Base-by-base conservation (phyloP, 2,888 invertebrate genomes). In the Polia nebulosa region DNA sequence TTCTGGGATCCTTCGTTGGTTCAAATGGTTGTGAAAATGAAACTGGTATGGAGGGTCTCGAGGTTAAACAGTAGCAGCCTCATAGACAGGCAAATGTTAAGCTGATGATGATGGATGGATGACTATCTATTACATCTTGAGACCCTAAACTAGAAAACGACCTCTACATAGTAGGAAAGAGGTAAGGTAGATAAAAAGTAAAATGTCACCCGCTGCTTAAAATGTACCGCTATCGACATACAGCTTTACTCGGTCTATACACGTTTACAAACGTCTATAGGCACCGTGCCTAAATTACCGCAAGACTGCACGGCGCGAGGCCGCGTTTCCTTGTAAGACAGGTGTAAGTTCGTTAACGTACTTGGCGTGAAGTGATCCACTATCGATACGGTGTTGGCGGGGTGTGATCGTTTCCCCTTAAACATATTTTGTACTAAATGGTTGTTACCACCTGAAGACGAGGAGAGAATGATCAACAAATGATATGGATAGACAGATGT, bases 261-360 rank as follows among this genome's bases (percentile, higher is more conserved):
- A 3, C 13, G 25, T 9, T 41, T 55, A 39, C 34, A 47, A 3
- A 25, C n/a, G 29, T 34, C 7, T 52, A 32, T 20, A 53, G 41
- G 34, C 20, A n/a, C 34, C 20, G 61, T 51, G 25, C 39, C 56
- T 45, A 72, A 71, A 77, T 77, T 77, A 71, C 78, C 61, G 51
- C 78, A 77, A 71, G 55, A 70, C 55, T 60, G 51, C 53, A 58
- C 41, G 45, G 32, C 51, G 22, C 55, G 47, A 59, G n/a, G 15
- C 34, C 29, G 45, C 15, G 25, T 45, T 56, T 22, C n/a, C 56
- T 71, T 77, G 73, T 61, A 57, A 77, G 56, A 77, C 72, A 22
- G 51, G 56, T 61, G 56, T 71, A 77, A 77, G 77, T 77, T 73
- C 49, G 61, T 73, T 77, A 71, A 15, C 51, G 39, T 76, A 51